These are phyloP conservation scores for Canis aureus DNA, from an alignment of 2,113 vertebrate genomes.

Conservation along the genomic window DNA sequence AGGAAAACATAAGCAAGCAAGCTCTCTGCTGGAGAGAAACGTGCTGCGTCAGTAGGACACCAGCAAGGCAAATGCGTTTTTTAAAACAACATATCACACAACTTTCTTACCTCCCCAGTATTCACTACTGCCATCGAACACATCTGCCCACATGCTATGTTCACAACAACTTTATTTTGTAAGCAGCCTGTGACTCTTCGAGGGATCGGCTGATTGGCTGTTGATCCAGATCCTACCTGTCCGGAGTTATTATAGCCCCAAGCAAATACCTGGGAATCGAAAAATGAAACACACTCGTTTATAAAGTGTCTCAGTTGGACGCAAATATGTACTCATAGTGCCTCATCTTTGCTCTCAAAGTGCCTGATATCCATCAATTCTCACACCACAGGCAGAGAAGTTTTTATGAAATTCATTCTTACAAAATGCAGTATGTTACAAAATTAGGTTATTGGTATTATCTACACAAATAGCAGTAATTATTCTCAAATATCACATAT, in stretches of 20 bases:
- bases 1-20: not conserved
- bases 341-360: not conserved
- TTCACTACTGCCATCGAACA: constrained; percentile 98
- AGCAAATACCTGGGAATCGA: constrained; percentile 92
- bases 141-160: constrained; percentile 98
- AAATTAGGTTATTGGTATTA: not conserved
- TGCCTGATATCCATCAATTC: not conserved
- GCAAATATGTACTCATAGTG: not conserved
- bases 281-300: not conserved
- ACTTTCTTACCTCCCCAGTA: constrained; percentile 94
- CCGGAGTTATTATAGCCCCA: constrained; percentile 99
- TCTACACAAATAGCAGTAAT: not conserved
- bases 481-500: not conserved
- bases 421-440: constrained; percentile 5
- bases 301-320: not conserved
- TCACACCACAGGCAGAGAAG: constrained; percentile 12
- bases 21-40: not conserved
- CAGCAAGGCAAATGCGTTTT: not conserved
- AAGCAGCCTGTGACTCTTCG: constrained; percentile 96
- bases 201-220: constrained; percentile 97
- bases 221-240: constrained; percentile 98
- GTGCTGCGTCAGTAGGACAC: not conserved
- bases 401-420: constrained; percentile 3
- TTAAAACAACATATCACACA: not conserved
- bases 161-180: constrained; percentile 95